Evolutionary conservation across 1,140 invertebrate species (phyloP), one percentile per base, ranked within the genome.

Genomic region (Drosophila athabasca): DNA sequence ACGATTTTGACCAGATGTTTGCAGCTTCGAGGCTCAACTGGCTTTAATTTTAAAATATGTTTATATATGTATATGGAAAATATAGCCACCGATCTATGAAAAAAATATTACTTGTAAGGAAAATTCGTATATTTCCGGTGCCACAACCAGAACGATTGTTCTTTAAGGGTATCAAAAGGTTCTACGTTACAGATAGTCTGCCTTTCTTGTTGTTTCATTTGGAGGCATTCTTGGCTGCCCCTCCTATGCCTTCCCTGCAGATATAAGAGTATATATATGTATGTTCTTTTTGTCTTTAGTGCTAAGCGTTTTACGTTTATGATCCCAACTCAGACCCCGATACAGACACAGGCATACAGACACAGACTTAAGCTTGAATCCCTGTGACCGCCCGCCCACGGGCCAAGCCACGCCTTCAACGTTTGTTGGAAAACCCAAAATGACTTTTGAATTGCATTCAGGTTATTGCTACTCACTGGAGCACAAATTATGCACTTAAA

Each of bases 261-360:
- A 26, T 26, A 26, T 26, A 26, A 26, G 24, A 26, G 24, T 5
- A 26, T 26, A 26, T 26, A 26, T 26, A 26, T 53, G 44, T 72
- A 3, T 58, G 52, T 77, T 52, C 41, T 43, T 55, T 81, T 80
- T 82, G 68, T 78, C 75, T 88, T 76, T 79, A 76, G 70, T 73
- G 79, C 71, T 87, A 88, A 87, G 83, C 83, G 83, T 83, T 87
- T 87, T 88, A 83, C 74, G 83, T 78, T 87, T 82, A 87, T 88
- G 79, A 71, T 78, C 59, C 62, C 62, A 58, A 64, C 45, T 50
- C 75, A 75, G 64, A 53, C 53, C 41, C 31, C 31, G 3, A 39
- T 2, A 39, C 35, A 39, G 4, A 62, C 51, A 43, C 45, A 60
- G 46, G 50, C 24, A 26, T 2, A 26, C 8, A 41, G 39, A 26